Evolutionary conservation across 1,140 invertebrate species (phyloP), one percentile per base, ranked within the genome.

Genomic region (Mycetomoellerius zeteki): DNA sequence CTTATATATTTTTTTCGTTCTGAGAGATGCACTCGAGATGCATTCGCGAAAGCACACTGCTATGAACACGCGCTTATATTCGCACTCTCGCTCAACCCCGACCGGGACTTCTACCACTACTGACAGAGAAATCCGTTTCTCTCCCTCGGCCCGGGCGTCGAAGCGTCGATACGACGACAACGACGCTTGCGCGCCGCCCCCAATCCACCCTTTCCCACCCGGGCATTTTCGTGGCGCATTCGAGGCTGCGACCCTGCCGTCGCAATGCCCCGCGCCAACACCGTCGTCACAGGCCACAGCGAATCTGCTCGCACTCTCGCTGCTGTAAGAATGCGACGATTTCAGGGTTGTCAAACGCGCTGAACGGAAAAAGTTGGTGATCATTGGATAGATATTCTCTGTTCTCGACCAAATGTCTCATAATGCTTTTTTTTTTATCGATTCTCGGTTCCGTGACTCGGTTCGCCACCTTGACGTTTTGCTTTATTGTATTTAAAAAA

Each of bases 21-120:
- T 14, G 52, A n/a, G 43, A 27, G 60, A 72, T 54, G n/a, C 27
- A 56, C 69, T 62, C 73, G 78, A 77, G 75, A 86, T 27, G 52
- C 58, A 56, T 50, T 60, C 19, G 43, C 33, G 12, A 52, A 71
- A 86, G 52, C 80, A 85, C 86, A 82, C 80, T 73, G 43, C 67
- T 85, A 62, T 71, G 86, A 71, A 80, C 88, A 64, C 85, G 60
- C 30, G 69, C 69, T 71, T 81, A 64, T 86, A 73, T 78, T 86
- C 65, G 86, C 86, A 77, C 90, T 89, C 89, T 90, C 91, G 93
- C 87, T 93, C 93, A 92, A 94, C 91, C 54, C 89, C 92, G 88
- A 93, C 90, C 93, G 89, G 91, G 93, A 91, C 90, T 94, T 94
- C 69, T 94, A 95, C 94, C 94, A 95, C 94, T 95, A 94, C 86